A percentile compares a stretch with the other conserved stretches of the same genome.
phyloP scores from a whole-genome alignment of 2,797 vertebrate genomes.

The Typhlichthys subterraneus region DNA sequence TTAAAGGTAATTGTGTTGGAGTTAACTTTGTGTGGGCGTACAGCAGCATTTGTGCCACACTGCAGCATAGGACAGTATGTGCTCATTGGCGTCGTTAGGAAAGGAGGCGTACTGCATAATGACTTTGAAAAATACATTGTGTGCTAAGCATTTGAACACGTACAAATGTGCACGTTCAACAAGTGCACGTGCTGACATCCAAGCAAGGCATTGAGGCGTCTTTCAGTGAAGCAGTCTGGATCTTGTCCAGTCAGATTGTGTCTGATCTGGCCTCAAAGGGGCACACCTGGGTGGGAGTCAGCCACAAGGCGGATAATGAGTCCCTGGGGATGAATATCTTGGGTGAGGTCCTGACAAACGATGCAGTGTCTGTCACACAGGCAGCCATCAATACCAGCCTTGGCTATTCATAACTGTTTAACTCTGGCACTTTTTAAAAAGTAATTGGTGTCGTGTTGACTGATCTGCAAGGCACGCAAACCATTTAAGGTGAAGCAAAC shows the following conservation, averaged over 20 bases:
- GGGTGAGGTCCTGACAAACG: conserved; percentile 45
- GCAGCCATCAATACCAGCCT: conserved; percentile 33
- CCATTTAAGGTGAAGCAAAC: conserved; percentile 2
- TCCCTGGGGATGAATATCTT: conserved; percentile 24
- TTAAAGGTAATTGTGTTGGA: too few species aligned
- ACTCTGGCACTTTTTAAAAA: conserved; percentile 7
- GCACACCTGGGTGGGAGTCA: conserved; percentile 17
- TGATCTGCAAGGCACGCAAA: neutral
- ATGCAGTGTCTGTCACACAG: conserved; percentile 33
- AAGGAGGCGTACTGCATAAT: too few species aligned
- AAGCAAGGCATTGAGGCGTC: neutral
- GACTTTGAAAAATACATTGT: conserved; percentile 8
- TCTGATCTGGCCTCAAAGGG: conserved; percentile 4
- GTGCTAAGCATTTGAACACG: conserved; percentile 15
- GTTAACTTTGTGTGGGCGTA: too few species aligned
- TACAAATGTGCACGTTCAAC: neutral
- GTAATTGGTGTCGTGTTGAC: neutral
- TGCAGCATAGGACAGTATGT: too few species aligned
- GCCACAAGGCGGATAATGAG: conserved; percentile 24
- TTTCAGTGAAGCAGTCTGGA: conserved; percentile 1
- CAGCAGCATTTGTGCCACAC: too few species aligned
- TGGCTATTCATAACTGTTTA: conserved; percentile 2
- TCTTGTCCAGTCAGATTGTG: conserved; percentile 8
- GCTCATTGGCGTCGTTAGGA: too few species aligned
- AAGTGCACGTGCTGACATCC: neutral